phyloP scores from a whole-genome alignment of 2,113 vertebrate species.

The Varanus salvator region DNA sequence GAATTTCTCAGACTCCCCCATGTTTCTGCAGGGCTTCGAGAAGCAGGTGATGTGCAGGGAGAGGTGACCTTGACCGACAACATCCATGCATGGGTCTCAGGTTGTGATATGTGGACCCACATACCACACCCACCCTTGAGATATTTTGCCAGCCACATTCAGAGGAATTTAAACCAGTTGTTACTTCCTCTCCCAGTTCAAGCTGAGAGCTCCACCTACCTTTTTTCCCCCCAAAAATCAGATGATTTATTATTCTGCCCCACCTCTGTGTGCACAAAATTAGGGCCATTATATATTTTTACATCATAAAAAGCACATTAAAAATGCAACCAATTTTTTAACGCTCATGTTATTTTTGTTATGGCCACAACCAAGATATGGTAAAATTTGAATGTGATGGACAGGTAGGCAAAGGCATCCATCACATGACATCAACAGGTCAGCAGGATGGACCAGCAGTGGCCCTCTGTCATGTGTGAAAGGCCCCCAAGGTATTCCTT shows the following conservation, averaged over 20 bases:
- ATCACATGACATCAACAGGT: background rate
- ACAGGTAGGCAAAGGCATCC: background rate
- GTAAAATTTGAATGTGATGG: background rate
- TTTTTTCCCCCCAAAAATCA: background rate
- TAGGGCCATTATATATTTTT: background rate
- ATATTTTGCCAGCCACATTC: constrained; percentile 6
- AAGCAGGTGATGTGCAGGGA: background rate
- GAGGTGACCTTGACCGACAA: background rate
- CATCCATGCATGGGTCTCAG: background rate
- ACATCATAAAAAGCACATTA: background rate
- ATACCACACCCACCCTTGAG: no score
- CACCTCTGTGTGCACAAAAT: background rate
- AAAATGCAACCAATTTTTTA: background rate
- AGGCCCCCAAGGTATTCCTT: background rate
- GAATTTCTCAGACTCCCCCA: background rate
- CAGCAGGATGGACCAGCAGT: background rate
- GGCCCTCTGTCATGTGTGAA: background rate
- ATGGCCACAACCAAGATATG: background rate
- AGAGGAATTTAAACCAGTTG: constrained; percentile 27
- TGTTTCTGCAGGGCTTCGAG: background rate
- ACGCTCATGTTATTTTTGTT: no score
- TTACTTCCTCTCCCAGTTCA: constrained; percentile 8
- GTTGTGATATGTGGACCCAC: background rate
- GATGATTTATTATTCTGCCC: background rate
- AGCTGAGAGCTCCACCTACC: background rate